These are phyloP conservation scores for Plutella xylostella DNA, from an alignment of 2,888 invertebrate genomes.

Conservation along the genomic window DNA sequence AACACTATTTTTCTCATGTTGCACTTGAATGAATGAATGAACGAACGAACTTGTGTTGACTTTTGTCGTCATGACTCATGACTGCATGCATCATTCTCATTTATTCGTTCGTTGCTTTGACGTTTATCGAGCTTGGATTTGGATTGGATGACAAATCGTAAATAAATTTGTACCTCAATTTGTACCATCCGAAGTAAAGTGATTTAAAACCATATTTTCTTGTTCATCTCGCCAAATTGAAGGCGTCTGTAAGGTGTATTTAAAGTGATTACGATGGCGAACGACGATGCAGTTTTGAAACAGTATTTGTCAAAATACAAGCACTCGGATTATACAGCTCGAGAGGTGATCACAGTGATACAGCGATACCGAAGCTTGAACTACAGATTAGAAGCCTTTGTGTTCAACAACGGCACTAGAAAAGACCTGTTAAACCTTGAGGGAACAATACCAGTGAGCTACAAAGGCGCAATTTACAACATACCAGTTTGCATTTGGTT, in stretches of 20 bases:
- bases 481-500: slow-evolving; percentile 98
- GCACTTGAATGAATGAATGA: too few relatives aligned
- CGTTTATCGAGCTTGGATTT: too few relatives aligned
- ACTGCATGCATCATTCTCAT: too few relatives aligned
- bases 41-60: too few relatives aligned
- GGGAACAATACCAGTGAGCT: slow-evolving; percentile 94
- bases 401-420: slow-evolving; percentile 88
- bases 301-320: slow-evolving; percentile 56
- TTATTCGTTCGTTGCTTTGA: too few relatives aligned
- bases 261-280: slow-evolving; percentile 34
- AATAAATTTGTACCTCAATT: too few relatives aligned
- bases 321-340: slow-evolving; percentile 52
- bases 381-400: slow-evolving; percentile 67
- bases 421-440: slow-evolving; percentile 86
- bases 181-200: too few relatives aligned
- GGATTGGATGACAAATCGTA: background rate
- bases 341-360: slow-evolving; percentile 55
- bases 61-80: too few relatives aligned
- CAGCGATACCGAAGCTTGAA: slow-evolving; percentile 55
- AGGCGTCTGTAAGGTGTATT: background rate
- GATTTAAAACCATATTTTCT: background rate
- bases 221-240: background rate
- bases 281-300: slow-evolving; percentile 50
- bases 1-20: too few relatives aligned
- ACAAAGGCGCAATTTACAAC: slow-evolving; percentile 91